phyloP scores from a whole-genome alignment of 1,140 invertebrate genomes.

The Chionoecetes opilio region DNA sequence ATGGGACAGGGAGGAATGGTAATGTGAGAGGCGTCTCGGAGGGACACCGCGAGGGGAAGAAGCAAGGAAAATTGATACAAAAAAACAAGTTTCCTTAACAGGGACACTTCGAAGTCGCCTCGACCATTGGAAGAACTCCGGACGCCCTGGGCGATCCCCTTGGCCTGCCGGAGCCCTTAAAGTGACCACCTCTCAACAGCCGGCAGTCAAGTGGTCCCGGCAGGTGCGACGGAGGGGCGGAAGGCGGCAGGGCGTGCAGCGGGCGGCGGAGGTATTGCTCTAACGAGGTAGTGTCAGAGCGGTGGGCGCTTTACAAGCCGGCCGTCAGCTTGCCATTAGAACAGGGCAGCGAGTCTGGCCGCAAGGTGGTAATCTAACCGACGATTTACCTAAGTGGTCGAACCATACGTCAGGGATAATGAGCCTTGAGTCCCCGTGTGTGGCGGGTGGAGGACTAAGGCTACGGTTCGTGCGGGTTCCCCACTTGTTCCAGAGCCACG shows the following conservation, averaged over 20 bases:
- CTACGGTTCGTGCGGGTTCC: constrained; percentile 51
- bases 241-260: constrained; percentile 37
- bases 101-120: not conserved
- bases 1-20: not conserved
- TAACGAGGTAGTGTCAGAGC: constrained; percentile 77
- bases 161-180: not conserved
- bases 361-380: constrained; percentile 79
- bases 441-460: constrained; percentile 11
- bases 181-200: not conserved
- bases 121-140: not conserved
- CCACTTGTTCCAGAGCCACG: constrained; percentile 60
- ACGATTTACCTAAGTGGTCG: constrained; percentile 78
- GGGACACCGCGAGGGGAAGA: not conserved
- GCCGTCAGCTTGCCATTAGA: constrained; percentile 78
- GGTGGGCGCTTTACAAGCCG: constrained; percentile 74
- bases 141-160: not conserved
- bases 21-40: not conserved
- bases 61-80: constrained; percentile 27
- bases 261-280: constrained; percentile 44
- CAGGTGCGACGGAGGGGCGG: not conserved
- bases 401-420: constrained; percentile 68
- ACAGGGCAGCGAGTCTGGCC: constrained; percentile 75
- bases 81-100: constrained; percentile 1
- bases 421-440: constrained; percentile 56
- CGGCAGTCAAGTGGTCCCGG: not conserved